Evolutionary conservation across 2,797 vertebrate genomes (phyloP).

Genomic region (Phoeniculus purpureus): DNA sequence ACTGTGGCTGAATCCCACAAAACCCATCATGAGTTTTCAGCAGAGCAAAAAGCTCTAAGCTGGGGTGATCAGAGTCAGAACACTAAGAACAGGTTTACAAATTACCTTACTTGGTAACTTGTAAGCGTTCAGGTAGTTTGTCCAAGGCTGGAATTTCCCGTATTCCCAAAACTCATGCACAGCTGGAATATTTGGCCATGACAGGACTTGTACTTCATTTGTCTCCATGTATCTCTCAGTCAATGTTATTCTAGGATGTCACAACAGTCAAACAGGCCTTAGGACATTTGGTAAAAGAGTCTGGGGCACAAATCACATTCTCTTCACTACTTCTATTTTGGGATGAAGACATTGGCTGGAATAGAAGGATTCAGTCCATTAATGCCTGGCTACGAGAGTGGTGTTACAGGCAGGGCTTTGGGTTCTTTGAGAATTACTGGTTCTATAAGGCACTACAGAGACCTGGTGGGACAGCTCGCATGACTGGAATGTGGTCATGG

Average conservation of each 20-base stretch:
- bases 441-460: too few species aligned
- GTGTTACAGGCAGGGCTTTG: too few species aligned
- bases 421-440: too few species aligned
- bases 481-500: too few species aligned
- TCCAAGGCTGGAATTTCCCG: neutral
- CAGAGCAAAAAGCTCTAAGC: neutral
- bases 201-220: neutral
- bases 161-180: neutral
- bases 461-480: too few species aligned
- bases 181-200: neutral
- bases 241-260: neutral
- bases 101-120: neutral
- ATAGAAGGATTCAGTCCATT: too few species aligned
- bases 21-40: neutral
- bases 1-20: neutral
- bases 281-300: too few species aligned
- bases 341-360: too few species aligned
- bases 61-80: neutral
- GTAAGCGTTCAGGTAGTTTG: slow-evolving; percentile 12
- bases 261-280: too few species aligned
- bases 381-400: too few species aligned
- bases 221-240: neutral
- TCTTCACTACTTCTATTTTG: too few species aligned
- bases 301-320: too few species aligned
- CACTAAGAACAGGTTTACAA: neutral